Percentiles rank a stretch among this genome's conserved stretches.
Conservation (phyloP, 1,140 invertebrate species). For the Lepidurus apus region DNA sequence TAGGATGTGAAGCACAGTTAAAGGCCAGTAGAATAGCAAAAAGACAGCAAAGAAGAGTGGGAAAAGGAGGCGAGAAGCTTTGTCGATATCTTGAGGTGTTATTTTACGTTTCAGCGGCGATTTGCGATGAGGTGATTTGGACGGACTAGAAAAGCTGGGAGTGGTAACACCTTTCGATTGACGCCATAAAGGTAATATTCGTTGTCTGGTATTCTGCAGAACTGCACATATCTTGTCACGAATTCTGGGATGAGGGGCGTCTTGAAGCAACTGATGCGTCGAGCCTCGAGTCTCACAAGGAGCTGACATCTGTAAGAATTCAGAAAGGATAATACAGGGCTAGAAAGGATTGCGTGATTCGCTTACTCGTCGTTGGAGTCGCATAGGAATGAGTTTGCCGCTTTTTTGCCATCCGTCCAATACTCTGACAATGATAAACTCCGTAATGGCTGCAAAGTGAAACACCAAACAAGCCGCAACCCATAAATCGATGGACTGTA, state of each 20-base stretch:
- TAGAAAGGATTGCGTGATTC: neutral
- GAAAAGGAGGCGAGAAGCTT: slow-evolving; percentile 44
- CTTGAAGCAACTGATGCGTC: neutral
- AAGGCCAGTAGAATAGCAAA: slow-evolving; percentile 42
- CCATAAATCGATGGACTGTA: neutral
- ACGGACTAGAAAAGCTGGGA: neutral
- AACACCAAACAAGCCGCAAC: neutral
- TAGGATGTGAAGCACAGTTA: neutral
- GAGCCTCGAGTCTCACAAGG: neutral
- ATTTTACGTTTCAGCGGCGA: neutral
- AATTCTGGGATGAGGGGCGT: neutral
- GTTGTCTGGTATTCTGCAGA: neutral
- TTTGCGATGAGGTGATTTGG: neutral
- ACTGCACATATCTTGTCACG: neutral
- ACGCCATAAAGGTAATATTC: neutral
- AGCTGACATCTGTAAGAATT: neutral
- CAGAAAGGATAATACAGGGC: neutral
- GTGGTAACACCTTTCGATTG: neutral
- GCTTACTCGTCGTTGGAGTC: neutral
- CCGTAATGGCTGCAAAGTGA: neutral
- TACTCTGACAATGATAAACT: neutral
- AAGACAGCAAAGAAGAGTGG: slow-evolving; percentile 38
- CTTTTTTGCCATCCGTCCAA: neutral
- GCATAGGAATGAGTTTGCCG: neutral
- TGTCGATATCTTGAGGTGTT: slow-evolving; percentile 1